Evolutionary conservation across 2,888 invertebrate species (phyloP).

Genomic region (Lasioglossum morio): DNA sequence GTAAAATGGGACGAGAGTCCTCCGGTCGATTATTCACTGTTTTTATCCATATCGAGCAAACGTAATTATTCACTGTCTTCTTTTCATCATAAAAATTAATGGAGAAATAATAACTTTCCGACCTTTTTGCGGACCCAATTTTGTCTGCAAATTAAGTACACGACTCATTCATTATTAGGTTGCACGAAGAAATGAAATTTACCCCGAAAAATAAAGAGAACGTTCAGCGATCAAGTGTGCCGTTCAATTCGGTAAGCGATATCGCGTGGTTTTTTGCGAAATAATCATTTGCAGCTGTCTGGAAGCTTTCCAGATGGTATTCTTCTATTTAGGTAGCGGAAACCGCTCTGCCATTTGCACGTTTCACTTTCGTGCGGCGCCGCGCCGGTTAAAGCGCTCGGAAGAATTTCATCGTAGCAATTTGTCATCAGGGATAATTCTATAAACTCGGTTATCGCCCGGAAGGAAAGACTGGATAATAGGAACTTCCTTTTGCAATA

Average conservation of each 20-base stretch:
- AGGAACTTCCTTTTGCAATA: background rate
- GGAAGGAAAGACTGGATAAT: background rate
- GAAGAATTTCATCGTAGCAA: background rate
- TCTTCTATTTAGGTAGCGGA: conserved; percentile 31
- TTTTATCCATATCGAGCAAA: background rate
- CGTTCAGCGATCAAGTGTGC: background rate
- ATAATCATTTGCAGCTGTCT: conserved; percentile 38
- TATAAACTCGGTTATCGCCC: conserved; percentile 11
- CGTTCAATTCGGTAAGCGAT: conserved; percentile 11
- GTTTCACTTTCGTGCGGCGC: conserved; percentile 38
- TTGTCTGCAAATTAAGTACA: background rate
- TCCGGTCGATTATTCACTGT: background rate
- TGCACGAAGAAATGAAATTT: background rate
- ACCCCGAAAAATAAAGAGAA: background rate
- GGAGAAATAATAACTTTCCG: background rate
- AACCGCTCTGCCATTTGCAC: conserved; percentile 40
- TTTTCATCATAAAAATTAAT: background rate
- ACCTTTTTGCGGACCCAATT: background rate
- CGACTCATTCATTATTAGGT: background rate
- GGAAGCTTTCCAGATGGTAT: conserved; percentile 31
- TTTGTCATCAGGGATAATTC: conserved; percentile 29
- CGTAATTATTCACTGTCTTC: background rate
- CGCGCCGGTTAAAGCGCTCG: background rate
- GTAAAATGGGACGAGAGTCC: background rate
- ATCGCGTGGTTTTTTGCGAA: conserved; percentile 25